These are phyloP conservation scores for Vulpes lagopus DNA, from an alignment of 2,113 vertebrate species.

Conservation along the genomic window DNA sequence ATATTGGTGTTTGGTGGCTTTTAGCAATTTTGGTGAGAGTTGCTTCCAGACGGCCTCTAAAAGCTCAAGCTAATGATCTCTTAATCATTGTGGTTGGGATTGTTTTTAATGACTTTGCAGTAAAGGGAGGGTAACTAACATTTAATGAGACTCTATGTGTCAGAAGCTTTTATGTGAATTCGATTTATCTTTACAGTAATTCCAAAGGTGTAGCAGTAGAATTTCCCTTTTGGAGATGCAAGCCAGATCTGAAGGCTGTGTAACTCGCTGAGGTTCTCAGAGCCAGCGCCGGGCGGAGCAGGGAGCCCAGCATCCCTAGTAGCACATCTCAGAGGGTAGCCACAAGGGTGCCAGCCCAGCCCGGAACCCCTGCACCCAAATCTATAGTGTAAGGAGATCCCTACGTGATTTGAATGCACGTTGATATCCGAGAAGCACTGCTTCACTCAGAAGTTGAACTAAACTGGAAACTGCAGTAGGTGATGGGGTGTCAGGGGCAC, in stretches of 20 bases:
- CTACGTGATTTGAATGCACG: neutral
- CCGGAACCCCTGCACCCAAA: neutral
- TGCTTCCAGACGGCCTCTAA: slow-evolving; percentile 50
- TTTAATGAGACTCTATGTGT: neutral
- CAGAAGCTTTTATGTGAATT: neutral
- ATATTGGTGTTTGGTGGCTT: slow-evolving; percentile 35
- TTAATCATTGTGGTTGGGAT: neutral
- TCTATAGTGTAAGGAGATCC: neutral
- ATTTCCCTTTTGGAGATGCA: neutral
- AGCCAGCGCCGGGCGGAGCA: neutral
- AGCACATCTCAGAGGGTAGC: neutral
- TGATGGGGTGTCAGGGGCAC: neutral
- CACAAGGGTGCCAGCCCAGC: neutral
- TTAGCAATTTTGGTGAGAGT: neutral
- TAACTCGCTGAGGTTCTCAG: neutral
- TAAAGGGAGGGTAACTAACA: slow-evolving; percentile 17
- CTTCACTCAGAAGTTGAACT: neutral
- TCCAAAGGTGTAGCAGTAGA: neutral
- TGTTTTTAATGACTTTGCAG: slow-evolving; percentile 26
- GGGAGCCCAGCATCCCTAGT: neutral
- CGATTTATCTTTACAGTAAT: neutral
- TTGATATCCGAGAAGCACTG: neutral
- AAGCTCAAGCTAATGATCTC: slow-evolving; percentile 10
- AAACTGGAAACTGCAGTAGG: neutral
- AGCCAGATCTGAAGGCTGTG: neutral